A percentile compares a stretch with the other conserved stretches of the same genome.
Evolutionary conservation across 23 tunicate species (phyloP).

Genomic region (Botrylloides violaceus): DNA sequence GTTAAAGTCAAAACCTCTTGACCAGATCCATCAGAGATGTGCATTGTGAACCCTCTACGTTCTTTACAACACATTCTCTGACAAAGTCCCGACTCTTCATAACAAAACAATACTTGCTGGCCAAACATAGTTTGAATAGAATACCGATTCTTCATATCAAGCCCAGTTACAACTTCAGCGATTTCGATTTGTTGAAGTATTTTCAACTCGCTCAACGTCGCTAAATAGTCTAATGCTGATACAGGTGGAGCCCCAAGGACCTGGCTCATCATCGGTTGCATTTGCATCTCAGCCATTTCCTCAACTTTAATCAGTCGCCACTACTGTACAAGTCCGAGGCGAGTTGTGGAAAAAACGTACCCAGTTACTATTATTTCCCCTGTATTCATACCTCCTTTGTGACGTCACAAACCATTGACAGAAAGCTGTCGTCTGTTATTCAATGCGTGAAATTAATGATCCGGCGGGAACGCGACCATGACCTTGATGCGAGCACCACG

Average conservation of each 20-base stretch:
- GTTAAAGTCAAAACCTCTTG: slow-evolving; percentile 5
- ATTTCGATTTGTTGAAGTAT: slow-evolving; percentile 2
- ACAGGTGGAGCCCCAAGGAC: not conserved
- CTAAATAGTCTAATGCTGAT: not conserved
- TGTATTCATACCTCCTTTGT: no score
- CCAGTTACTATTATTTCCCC: no score
- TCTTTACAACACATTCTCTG: slow-evolving; percentile 1
- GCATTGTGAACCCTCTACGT: slow-evolving; percentile 7
- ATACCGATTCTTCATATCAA: slow-evolving; percentile 1
- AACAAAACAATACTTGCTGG: not conserved
- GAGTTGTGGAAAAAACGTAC: no score
- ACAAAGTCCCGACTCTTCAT: slow-evolving; percentile 8
- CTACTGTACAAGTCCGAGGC: no score
- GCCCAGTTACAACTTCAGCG: slow-evolving; percentile 6
- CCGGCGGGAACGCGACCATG: no score
- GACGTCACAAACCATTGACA: no score
- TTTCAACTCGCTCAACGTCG: not conserved
- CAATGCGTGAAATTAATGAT: no score
- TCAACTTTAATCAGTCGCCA: no score
- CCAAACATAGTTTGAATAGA: not conserved
- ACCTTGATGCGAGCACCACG: no score
- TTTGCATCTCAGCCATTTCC: not conserved
- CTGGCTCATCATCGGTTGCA: not conserved
- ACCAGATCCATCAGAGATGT: not conserved
- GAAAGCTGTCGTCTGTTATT: no score